Base-by-base conservation (phyloP, 2,113 vertebrate species). In the Nothocercus julius region DNA sequence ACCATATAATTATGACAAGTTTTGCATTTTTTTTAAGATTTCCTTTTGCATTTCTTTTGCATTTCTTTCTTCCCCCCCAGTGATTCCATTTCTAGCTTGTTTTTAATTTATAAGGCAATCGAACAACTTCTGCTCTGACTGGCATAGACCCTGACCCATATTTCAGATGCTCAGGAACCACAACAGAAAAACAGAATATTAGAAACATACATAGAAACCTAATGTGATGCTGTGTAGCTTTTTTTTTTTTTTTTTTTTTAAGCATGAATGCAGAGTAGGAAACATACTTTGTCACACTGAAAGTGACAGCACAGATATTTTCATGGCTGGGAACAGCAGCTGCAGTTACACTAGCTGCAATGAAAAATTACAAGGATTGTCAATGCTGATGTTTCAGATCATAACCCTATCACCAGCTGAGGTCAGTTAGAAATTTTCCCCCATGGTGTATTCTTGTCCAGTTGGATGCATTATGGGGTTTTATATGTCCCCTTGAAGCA, bases 291-390 rank as follows among this genome's bases (percentile, higher is more conserved):
- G 74, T 76, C 82, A 87, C 45, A 13, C 17, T 82, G 85, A 85
- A 96, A 94, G 84, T 79, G 93, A 38, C 5, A 89, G 19, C 70
- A 85, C 24, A 77, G 93, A 58, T 40, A 93, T 76, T 91, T 83
- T 86, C 45, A 38, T 36, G 8, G 88, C 0, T 0, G 63, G 66
- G 74, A 96, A 21, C 59, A 94, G 81, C 95, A 97, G 93, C 93
- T 96, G 91, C 64, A 72, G 76, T 21, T 54, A 30, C n/a, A 17
- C 7, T 44, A 21, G 20, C 80, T 80, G 68, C 47, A 83, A 45
- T 73, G 83, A 95, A 94, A 95, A 95, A 78, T 95, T 87, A 82
- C 70, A 59, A 86, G 87, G 9, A 18, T 24, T 92, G 88, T 96
- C 74, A 15, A 4, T 88, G 86, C 66, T 96, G 42, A 40, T 96